These are phyloP conservation scores for Triplophysa bombifrons DNA, from an alignment of 2,797 vertebrate species.

Conservation along the genomic window DNA sequence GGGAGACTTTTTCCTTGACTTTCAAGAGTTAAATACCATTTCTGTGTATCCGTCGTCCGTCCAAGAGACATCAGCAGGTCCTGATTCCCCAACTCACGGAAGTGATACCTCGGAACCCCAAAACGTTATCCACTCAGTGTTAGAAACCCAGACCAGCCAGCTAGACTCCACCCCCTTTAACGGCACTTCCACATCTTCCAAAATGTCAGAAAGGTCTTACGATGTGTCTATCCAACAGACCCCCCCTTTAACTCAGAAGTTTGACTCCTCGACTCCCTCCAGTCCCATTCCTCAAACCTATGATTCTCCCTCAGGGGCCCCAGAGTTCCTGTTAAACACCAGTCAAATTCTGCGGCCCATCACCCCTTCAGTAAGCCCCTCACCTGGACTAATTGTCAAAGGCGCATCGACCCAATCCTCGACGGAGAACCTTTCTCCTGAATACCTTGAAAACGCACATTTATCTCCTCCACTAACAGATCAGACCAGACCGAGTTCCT, in stretches of 20 bases:
- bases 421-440: not conserved
- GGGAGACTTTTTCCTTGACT: constrained; percentile 1
- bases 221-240: not conserved
- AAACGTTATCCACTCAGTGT: constrained; percentile 4
- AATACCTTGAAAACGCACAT: not conserved
- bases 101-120: constrained; percentile 6
- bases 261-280: not conserved
- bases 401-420: not conserved
- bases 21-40: constrained; percentile 34
- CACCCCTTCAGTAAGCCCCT: not conserved
- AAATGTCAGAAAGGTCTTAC: constrained; percentile 2
- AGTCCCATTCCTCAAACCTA: not conserved
- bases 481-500: constrained; percentile 2
- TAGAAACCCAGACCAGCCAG: not conserved
- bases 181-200: not conserved
- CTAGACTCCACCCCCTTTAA: not conserved
- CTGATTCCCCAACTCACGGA: not conserved
- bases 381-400: not conserved
- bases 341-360: not conserved
- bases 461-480: not conserved
- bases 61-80: not conserved
- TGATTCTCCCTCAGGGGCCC: not conserved
- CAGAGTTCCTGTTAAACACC: constrained; percentile 31
- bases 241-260: not conserved
- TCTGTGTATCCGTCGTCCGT: not conserved